phyloP scores from a whole-genome alignment of 2,797 vertebrate genomes.

The Todus mexicanus region DNA sequence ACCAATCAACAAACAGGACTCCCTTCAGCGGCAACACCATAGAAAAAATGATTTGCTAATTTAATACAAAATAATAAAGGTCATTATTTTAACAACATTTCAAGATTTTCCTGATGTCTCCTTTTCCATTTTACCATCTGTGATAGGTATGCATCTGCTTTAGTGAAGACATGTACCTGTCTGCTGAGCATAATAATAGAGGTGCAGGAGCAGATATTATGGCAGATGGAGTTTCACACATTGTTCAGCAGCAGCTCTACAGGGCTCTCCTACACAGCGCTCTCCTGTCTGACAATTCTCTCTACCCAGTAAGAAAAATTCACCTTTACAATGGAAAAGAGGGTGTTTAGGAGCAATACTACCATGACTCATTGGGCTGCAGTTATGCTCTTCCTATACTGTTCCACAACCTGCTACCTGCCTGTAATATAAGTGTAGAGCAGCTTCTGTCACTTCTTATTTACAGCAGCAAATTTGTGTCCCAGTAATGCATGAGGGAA shows the following conservation, averaged over 20 bases:
- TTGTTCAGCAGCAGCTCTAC: background rate
- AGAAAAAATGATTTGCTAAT: background rate
- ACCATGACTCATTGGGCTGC: background rate
- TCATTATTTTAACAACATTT: background rate
- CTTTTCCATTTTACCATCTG: background rate
- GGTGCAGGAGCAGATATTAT: background rate
- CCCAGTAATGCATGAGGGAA: background rate
- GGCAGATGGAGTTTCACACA: background rate
- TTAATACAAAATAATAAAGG: constrained; percentile 4
- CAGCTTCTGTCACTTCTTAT: background rate
- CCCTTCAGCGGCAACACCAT: background rate
- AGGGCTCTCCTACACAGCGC: background rate
- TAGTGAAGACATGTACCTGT: background rate
- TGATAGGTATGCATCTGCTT: background rate
- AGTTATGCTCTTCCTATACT: background rate
- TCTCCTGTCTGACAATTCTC: background rate
- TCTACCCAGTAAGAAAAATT: background rate
- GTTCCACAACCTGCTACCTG: background rate
- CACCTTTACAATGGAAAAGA: background rate
- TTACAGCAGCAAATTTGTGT: background rate
- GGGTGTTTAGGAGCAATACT: background rate
- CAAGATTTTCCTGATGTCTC: background rate
- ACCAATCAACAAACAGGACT: background rate
- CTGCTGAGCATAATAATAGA: background rate
- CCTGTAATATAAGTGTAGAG: background rate